A percentile compares a stretch with the other conserved stretches of the same genome.
Conservation (phyloP, 2,797 vertebrate species). For the Euthynnus affinis region DNA sequence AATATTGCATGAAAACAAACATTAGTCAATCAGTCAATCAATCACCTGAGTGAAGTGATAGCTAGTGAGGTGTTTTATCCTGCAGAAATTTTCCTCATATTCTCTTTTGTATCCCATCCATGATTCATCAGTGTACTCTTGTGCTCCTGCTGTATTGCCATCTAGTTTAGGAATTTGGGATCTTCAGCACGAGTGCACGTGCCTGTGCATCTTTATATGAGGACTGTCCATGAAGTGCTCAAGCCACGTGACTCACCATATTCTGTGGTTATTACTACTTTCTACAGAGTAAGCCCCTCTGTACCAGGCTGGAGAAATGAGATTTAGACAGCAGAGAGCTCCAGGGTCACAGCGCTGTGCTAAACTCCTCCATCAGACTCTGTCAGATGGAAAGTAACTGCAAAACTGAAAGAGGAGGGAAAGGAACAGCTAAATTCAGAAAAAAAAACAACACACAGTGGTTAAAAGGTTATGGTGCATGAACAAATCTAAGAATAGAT, state of each 20-base stretch:
- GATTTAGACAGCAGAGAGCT: slow-evolving; percentile 69
- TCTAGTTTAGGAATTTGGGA: slow-evolving; percentile 5
- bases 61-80: slow-evolving; percentile 9
- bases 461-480: slow-evolving; percentile 16
- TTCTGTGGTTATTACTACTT: slow-evolving; percentile 55
- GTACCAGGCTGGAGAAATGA: slow-evolving; percentile 52
- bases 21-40: slow-evolving; percentile 41
- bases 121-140: slow-evolving; percentile 24
- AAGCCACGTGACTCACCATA: slow-evolving; percentile 42
- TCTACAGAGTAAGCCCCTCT: slow-evolving; percentile 41
- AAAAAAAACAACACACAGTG: slow-evolving; percentile 6
- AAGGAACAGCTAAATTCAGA: slow-evolving; percentile 24
- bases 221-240: slow-evolving; percentile 31
- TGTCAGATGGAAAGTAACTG: slow-evolving; percentile 44
- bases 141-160: not conserved
- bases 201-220: slow-evolving; percentile 37
- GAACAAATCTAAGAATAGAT: slow-evolving; percentile 2
- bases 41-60: slow-evolving; percentile 17
- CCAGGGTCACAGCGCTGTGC: slow-evolving; percentile 46
- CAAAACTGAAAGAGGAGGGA: not conserved
- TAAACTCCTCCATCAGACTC: slow-evolving; percentile 62
- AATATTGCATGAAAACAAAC: slow-evolving; percentile 59
- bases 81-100: not conserved
- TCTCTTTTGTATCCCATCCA: not conserved
- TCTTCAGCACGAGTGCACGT: slow-evolving; percentile 16